phyloP scores from a whole-genome alignment of 23 tunicate species.

The Halocynthia roretzi region DNA sequence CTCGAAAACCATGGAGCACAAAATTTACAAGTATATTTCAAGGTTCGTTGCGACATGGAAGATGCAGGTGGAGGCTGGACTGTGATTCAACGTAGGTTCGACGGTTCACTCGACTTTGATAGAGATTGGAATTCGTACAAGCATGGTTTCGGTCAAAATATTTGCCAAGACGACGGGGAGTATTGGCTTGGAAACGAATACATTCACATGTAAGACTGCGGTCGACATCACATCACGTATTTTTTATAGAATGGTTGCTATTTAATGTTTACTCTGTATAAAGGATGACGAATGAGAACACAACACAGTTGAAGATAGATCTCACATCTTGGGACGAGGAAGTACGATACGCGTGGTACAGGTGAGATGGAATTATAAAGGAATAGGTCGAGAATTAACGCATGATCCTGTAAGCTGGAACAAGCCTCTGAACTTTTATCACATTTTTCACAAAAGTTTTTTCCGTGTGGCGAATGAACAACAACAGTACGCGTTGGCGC shows the following conservation, averaged over 20 bases:
- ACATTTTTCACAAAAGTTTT: too few relatives aligned
- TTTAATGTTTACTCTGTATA: too few relatives aligned
- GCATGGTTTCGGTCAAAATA: conserved; percentile 40
- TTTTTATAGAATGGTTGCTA: too few relatives aligned
- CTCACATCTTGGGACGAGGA: conserved; percentile 30
- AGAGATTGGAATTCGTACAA: conserved; percentile 39
- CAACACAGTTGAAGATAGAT: conserved; percentile 31
- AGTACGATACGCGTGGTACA: conserved; percentile 33
- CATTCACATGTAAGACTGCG: conserved; percentile 22
- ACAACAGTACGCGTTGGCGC: too few relatives aligned
- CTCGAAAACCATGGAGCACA: background rate
- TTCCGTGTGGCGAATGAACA: too few relatives aligned
- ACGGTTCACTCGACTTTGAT: conserved; percentile 34
- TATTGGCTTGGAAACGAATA: conserved; percentile 50
- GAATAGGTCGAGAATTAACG: background rate
- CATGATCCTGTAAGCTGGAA: too few relatives aligned
- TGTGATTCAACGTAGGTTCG: conserved; percentile 36
- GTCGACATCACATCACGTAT: too few relatives aligned
- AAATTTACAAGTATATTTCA: background rate
- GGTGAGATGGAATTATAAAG: conserved; percentile 14
- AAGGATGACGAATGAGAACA: conserved; percentile 24
- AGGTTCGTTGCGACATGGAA: conserved; percentile 62
- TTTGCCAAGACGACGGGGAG: conserved; percentile 21
- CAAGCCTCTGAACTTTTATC: too few relatives aligned
- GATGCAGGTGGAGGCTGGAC: conserved; percentile 58